Conservation (phyloP, 2,888 invertebrate genomes). For the Lucinisca nassula region DNA sequence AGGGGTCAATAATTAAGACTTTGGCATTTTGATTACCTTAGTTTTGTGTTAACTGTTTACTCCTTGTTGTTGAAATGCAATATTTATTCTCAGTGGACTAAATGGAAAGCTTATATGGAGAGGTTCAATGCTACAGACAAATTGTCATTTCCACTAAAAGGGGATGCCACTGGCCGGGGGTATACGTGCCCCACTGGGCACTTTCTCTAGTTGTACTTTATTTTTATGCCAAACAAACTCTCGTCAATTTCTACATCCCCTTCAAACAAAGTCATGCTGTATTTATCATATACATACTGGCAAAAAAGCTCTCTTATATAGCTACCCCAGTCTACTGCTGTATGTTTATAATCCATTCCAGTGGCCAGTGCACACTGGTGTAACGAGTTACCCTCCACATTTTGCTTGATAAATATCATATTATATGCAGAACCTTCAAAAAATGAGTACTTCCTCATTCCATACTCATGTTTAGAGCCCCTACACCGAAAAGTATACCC, state of each 20-base stretch:
- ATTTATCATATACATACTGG: conserved; percentile 19
- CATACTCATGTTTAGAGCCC: conserved; percentile 6
- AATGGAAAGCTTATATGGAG: too few species aligned
- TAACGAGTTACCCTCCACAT: conserved; percentile 22
- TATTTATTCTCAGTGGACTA: too few species aligned
- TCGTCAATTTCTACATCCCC: neutral
- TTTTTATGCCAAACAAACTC: neutral
- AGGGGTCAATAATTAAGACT: too few species aligned
- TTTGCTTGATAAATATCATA: conserved; percentile 17
- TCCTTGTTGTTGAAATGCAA: too few species aligned
- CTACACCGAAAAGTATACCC: neutral
- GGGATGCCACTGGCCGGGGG: too few species aligned
- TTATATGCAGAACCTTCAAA: conserved; percentile 27
- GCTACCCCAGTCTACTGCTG: conserved; percentile 30
- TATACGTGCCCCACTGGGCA: too few species aligned
- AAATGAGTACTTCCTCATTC: conserved; percentile 32
- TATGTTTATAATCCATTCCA: conserved; percentile 26
- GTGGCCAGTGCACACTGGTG: conserved; percentile 15
- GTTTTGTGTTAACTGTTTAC: too few species aligned
- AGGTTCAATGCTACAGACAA: too few species aligned
- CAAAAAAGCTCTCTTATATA: conserved; percentile 16
- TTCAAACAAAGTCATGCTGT: neutral
- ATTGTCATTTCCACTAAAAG: too few species aligned
- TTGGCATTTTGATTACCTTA: too few species aligned
- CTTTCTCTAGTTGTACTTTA: too few species aligned